phyloP scores from a whole-genome alignment of 2,113 vertebrate species.

The Dipodomys merriami region DNA sequence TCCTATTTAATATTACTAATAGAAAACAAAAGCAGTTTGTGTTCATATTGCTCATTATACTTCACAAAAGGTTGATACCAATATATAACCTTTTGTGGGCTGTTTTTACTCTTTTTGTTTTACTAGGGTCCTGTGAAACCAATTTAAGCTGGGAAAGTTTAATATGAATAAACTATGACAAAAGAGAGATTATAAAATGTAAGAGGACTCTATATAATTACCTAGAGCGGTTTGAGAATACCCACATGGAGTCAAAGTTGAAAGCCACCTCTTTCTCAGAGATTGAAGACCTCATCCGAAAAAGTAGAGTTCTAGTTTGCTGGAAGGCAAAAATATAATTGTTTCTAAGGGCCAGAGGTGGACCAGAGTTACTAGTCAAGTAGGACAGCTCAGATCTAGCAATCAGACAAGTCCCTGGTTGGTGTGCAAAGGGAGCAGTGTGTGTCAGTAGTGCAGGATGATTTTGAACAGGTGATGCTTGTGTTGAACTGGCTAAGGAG shows the following conservation, averaged over 20 bases:
- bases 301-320: not conserved
- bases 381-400: not conserved
- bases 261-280: not conserved
- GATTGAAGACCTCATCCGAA: not conserved
- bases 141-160: not conserved
- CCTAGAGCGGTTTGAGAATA: not conserved
- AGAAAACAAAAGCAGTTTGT: conserved; percentile 45
- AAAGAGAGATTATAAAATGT: conserved; percentile 11
- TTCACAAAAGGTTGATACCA: conserved; percentile 26
- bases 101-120: conserved; percentile 5
- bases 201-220: not conserved
- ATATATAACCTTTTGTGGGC: not conserved
- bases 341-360: not conserved
- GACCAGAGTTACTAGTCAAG: not conserved
- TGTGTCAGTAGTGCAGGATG: not conserved
- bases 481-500: accelerated
- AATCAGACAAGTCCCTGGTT: too few relatives aligned
- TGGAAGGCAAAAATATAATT: not conserved
- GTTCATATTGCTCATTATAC: not conserved
- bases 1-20: conserved; percentile 38
- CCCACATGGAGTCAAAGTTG: not conserved
- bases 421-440: not conserved
- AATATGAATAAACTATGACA: conserved; percentile 18
- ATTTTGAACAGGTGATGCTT: not conserved
- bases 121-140: not conserved